Base-by-base conservation (phyloP, 1,140 invertebrate species). In the Tigriopus japonicus region DNA sequence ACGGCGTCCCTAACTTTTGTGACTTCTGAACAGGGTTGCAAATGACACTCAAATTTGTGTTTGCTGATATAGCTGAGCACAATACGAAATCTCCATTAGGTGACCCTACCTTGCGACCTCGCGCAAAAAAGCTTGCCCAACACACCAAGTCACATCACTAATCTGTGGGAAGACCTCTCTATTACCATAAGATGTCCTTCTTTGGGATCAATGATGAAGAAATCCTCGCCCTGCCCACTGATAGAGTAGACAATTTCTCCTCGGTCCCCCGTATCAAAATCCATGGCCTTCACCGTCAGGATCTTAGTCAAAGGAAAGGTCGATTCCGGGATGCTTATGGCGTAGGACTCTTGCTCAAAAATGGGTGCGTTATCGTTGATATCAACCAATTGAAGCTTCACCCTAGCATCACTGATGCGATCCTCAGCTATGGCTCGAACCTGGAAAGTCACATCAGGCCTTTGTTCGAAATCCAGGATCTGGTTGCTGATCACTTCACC, bases 331-430 rank as follows among this genome's bases (percentile, higher is more conserved):
- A 86, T 80, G 80, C 66, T 86, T 86, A 6, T 78, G 69, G 74
- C 79, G 66, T 13, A 71, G 71, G 59, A 41, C 6, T 35, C 14
- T 24, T 59, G 77, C 55, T 77, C 76, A 68, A 88, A 88, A 52
- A 75, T 71, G 0, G 86, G 86, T 64, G 77, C 76, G 68, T 89
- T 86, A 66, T 89, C 85, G 66, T 88, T 89, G 0, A 84, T 76
- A 68, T 88, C 86, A 42, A 66, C 61, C 15, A 70, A 64, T 63
- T 78, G 71, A 28, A 85, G 75, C 62, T 81, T 77, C 13, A 87
- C 76, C 3, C 87, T 82, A 0, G 84, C 81, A 62, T 78, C 77
- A 60, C 74, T 74, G 2, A 73, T 76, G 41, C 80, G 75, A 55
- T 80, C 64, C 67, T 68, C 80, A 35, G 79, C 79, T 2, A 80